These are phyloP conservation scores for Zoroaster sp. DNA, from an alignment of 53 echinoderm and acorn worm genomes.

Conservation along the genomic window DNA sequence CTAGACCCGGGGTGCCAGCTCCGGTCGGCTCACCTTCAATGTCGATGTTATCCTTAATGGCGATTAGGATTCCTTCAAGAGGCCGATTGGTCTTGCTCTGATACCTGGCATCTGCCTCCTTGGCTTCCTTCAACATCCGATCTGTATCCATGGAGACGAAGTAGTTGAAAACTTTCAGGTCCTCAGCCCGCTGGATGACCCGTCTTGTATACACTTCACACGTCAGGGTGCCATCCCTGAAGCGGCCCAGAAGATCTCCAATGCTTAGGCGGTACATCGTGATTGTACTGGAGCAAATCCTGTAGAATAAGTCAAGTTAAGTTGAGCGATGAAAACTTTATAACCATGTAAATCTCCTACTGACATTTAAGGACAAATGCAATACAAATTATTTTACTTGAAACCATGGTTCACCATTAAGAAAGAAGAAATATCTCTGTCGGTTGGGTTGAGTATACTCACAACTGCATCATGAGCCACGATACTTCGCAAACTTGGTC, in stretches of 20 bases:
- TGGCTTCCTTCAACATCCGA: slow-evolving; percentile 18
- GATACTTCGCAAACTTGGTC: no score
- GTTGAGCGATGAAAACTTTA: no score
- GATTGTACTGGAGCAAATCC: not conserved
- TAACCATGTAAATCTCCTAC: no score
- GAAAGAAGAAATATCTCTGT: no score
- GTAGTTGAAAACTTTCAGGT: slow-evolving; percentile 48
- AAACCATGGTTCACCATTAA: no score
- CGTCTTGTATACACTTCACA: slow-evolving; percentile 30
- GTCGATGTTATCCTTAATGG: slow-evolving; percentile 52
- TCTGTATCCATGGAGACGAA: slow-evolving; percentile 49
- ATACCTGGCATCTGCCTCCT: slow-evolving; percentile 50
- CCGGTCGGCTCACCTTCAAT: slow-evolving; percentile 36
- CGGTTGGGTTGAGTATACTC: no score
- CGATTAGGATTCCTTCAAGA: slow-evolving; percentile 42
- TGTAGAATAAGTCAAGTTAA: not conserved
- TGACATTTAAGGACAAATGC: no score
- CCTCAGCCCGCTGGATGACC: slow-evolving; percentile 30
- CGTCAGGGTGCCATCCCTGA: slow-evolving; percentile 14
- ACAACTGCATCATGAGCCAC: no score
- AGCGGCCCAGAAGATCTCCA: slow-evolving; percentile 1
- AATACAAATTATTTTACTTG: no score
- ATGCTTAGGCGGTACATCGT: slow-evolving; percentile 27
- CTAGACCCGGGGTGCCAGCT: slow-evolving; percentile 30
- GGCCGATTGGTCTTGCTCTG: slow-evolving; percentile 43